Evolutionary conservation across 2,113 vertebrate species (phyloP).

Genomic region (Hippocampus abdominalis): DNA sequence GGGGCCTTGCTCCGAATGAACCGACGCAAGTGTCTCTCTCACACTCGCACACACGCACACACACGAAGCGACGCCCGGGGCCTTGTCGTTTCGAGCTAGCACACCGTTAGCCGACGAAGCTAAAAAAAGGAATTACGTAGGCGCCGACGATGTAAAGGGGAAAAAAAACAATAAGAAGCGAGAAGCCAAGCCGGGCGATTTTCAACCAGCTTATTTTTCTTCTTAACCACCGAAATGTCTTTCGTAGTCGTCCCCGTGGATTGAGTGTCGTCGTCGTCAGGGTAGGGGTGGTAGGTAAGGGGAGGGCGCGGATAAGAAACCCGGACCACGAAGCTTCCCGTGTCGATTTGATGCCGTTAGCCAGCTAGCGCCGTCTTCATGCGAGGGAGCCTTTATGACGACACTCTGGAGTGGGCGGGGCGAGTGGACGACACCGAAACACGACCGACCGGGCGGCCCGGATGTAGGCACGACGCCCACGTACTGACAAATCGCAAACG

Average conservation of each 20-base stretch:
- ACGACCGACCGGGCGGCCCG: conserved; percentile 9
- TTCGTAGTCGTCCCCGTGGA: not conserved
- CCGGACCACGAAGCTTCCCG: conserved; percentile 16
- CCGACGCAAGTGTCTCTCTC: conserved; percentile 21
- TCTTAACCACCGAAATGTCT: not conserved
- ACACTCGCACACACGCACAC: not conserved
- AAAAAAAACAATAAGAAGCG: not conserved
- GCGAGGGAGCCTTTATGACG: conserved; percentile 36
- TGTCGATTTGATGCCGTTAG: conserved; percentile 33
- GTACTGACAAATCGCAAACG: no score
- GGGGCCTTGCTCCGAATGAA: conserved; percentile 8
- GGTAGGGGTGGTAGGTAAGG: not conserved
- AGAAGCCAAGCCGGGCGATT: not conserved
- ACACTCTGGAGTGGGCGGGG: conserved; percentile 21
- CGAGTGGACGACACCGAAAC: conserved; percentile 16
- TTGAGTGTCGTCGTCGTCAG: not conserved
- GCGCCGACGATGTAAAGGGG: not conserved
- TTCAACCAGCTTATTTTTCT: conserved; percentile 3
- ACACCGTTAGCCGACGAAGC: conserved; percentile 45
- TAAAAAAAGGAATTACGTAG: conserved; percentile 57
- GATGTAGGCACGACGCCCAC: no score
- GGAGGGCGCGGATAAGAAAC: conserved; percentile 17
- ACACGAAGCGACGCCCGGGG: conserved; percentile 24
- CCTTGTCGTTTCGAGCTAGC: conserved; percentile 40
- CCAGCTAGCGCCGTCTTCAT: conserved; percentile 29